Evolutionary conservation across 2,113 vertebrate genomes (phyloP).

Genomic region (Lamprologus lemairii): DNA sequence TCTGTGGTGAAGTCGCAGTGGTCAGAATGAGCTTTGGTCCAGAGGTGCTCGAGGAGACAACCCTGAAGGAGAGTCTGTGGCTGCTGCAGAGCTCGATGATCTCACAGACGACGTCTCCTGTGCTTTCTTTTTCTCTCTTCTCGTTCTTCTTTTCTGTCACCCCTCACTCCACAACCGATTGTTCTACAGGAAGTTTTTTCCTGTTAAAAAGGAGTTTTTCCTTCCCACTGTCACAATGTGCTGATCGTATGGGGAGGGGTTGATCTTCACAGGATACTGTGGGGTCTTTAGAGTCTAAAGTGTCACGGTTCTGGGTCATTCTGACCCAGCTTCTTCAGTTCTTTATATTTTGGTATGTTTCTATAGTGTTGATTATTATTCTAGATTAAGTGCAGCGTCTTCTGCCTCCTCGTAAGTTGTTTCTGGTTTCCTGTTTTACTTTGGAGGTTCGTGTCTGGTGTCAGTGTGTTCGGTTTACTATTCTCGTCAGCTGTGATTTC

Average conservation of each 20-base stretch:
- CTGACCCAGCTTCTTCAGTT: too few species aligned
- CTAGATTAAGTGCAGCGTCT: too few species aligned
- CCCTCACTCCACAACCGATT: rapidly evolving
- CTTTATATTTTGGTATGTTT: too few species aligned
- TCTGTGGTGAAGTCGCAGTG: background rate
- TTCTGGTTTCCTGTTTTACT: too few species aligned
- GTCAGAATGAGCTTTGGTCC: background rate
- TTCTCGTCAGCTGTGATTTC: too few species aligned
- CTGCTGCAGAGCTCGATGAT: background rate
- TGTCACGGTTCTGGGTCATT: rapidly evolving
- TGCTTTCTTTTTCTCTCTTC: background rate
- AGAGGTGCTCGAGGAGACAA: background rate
- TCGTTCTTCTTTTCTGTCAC: rapidly evolving
- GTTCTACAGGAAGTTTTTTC: background rate
- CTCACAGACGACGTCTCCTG: background rate
- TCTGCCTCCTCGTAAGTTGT: too few species aligned
- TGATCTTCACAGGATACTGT: background rate
- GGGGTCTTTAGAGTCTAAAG: background rate
- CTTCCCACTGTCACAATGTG: background rate
- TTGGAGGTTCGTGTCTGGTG: too few species aligned
- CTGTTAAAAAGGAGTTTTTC: background rate
- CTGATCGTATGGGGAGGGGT: background rate
- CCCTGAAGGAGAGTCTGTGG: background rate
- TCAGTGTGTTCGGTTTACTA: rapidly evolving
- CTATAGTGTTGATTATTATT: too few species aligned